phyloP scores from a whole-genome alignment of 2,797 vertebrate genomes.

The Microchirus variegatus region DNA sequence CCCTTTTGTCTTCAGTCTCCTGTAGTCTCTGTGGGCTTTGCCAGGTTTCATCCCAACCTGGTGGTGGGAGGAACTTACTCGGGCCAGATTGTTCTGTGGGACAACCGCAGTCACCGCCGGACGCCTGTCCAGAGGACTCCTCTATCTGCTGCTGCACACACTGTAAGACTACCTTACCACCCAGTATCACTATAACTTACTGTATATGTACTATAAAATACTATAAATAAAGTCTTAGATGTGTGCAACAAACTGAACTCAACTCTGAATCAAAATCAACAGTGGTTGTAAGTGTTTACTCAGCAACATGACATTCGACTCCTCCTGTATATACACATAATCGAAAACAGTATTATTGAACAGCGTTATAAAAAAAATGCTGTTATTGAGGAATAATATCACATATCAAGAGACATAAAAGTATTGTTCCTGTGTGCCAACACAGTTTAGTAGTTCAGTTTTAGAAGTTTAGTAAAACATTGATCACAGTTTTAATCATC shows the following conservation, averaged over 20 bases:
- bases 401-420: too few species aligned
- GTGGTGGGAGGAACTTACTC: constrained; percentile 96
- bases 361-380: too few species aligned
- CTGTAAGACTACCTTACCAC: constrained; percentile 76
- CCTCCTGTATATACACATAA: too few species aligned
- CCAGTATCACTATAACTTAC: background rate
- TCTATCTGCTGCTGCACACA: constrained; percentile 95
- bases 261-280: background rate
- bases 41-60: constrained; percentile 96
- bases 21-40: constrained; percentile 96
- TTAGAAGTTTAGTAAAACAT: too few species aligned
- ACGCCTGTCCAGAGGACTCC: constrained; percentile 96
- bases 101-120: constrained; percentile 95
- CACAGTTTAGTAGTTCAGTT: too few species aligned
- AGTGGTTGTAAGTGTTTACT: too few species aligned
- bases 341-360: too few species aligned
- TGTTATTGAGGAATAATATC: too few species aligned
- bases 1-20: constrained; percentile 85
- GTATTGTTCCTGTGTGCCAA: too few species aligned
- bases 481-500: too few species aligned
- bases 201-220: too few species aligned
- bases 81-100: constrained; percentile 97
- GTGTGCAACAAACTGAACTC: background rate
- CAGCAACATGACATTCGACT: too few species aligned
- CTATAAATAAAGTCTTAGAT: background rate